Conservation (phyloP, 1,140 invertebrate species). For the Drosophila suzukii region DNA sequence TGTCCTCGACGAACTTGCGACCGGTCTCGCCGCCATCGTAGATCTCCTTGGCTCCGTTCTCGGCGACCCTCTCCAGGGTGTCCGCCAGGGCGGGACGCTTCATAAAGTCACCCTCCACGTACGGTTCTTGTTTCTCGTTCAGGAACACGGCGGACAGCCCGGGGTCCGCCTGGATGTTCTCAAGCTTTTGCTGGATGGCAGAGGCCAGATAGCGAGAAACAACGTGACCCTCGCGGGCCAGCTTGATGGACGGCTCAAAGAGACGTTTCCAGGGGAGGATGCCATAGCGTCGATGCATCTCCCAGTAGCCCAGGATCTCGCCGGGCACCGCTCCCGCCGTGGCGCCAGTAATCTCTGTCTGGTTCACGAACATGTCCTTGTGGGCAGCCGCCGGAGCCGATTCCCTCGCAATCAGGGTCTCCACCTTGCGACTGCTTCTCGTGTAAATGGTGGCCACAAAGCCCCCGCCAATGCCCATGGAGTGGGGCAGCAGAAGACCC, state of each 20-base stretch:
- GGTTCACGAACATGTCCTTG: conserved; percentile 89
- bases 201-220: conserved; percentile 90
- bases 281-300: conserved; percentile 91
- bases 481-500: conserved; percentile 93
- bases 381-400: conserved; percentile 89
- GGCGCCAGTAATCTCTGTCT: conserved; percentile 84
- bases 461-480: conserved; percentile 95
- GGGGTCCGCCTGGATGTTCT: conserved; percentile 87
- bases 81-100: conserved; percentile 89
- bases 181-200: conserved; percentile 86
- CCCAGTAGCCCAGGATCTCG: conserved; percentile 94
- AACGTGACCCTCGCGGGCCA: conserved; percentile 89
- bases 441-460: conserved; percentile 93
- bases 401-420: conserved; percentile 92
- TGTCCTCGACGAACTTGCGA: conserved; percentile 88
- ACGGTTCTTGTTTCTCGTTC: conserved; percentile 87
- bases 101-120: conserved; percentile 89
- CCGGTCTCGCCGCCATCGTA: conserved; percentile 90
- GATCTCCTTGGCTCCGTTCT: conserved; percentile 87
- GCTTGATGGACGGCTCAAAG: conserved; percentile 91
- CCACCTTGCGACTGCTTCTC: conserved; percentile 86
- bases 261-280: conserved; percentile 92
- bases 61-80: conserved; percentile 90
- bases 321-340: conserved; percentile 95
- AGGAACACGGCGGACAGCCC: conserved; percentile 88